A percentile compares a stretch with the other conserved stretches of the same genome.
phyloP scores from a whole-genome alignment of 2,113 vertebrate species.

The Oreochromis aureus region DNA sequence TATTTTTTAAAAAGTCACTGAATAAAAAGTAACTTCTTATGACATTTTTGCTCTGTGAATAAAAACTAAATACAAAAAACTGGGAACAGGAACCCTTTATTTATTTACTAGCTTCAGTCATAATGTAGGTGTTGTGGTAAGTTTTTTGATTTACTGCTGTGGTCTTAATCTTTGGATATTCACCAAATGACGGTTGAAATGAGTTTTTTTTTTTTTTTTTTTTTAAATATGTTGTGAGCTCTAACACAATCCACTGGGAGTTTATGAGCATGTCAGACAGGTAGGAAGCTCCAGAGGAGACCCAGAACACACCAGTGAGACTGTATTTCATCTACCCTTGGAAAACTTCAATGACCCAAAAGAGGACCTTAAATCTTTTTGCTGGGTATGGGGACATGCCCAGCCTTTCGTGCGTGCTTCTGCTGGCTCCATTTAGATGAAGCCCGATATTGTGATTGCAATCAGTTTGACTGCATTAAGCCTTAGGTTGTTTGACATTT shows the following conservation, averaged over 20 bases:
- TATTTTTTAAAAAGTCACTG: neutral
- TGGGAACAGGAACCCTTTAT: neutral
- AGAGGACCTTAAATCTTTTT: neutral
- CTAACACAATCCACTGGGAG: neutral
- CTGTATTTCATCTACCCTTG: neutral
- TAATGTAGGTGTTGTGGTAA: neutral
- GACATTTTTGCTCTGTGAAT: neutral
- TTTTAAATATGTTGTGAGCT: neutral
- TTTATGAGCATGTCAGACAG: neutral
- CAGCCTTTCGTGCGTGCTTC: neutral
- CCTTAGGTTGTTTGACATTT: neutral
- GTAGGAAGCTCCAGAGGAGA: neutral
- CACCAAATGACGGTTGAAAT: neutral
- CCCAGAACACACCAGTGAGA: neutral
- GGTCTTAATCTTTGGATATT: neutral
- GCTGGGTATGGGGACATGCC: neutral
- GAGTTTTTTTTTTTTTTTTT: neutral
- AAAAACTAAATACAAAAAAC: neutral
- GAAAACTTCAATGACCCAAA: neutral
- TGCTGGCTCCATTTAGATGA: neutral
- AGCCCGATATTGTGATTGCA: neutral
- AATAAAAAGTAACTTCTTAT: neutral
- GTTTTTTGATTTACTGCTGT: neutral
- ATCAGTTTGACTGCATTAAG: neutral
- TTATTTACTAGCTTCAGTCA: neutral